phyloP scores from a whole-genome alignment of 2,113 vertebrate species.

The Penelope pileata region DNA sequence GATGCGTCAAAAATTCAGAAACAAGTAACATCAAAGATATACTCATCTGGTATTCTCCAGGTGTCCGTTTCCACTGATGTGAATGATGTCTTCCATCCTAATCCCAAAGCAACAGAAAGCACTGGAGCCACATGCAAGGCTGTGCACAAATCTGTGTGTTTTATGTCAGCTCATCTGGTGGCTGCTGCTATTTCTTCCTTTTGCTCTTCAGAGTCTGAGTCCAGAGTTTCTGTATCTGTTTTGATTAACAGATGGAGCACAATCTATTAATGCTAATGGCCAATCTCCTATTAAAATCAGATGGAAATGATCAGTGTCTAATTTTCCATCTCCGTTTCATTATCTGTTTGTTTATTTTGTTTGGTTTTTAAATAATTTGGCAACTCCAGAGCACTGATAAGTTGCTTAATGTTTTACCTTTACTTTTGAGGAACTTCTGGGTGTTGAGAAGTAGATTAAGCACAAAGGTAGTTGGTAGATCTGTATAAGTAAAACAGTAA shows the following conservation, averaged over 20 bases:
- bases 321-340: background rate
- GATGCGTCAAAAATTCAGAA: constrained; percentile 14
- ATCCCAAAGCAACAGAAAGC: constrained; percentile 10
- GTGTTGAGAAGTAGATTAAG: background rate
- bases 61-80: background rate
- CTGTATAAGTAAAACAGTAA: background rate
- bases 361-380: background rate
- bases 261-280: background rate
- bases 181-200: background rate
- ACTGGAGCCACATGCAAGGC: background rate
- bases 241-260: background rate
- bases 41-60: constrained; percentile 2
- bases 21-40: background rate
- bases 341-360: background rate
- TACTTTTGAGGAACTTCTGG: background rate
- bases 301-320: background rate
- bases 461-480: background rate
- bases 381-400: background rate
- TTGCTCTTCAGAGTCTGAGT: background rate
- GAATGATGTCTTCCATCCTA: background rate
- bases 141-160: background rate
- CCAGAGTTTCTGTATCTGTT: background rate
- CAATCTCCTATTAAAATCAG: background rate
- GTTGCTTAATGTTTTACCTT: background rate
- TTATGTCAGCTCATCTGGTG: background rate